Base-by-base conservation (phyloP, 92 coral and sea anemone genomes). In the Phenganax marumi region DNA sequence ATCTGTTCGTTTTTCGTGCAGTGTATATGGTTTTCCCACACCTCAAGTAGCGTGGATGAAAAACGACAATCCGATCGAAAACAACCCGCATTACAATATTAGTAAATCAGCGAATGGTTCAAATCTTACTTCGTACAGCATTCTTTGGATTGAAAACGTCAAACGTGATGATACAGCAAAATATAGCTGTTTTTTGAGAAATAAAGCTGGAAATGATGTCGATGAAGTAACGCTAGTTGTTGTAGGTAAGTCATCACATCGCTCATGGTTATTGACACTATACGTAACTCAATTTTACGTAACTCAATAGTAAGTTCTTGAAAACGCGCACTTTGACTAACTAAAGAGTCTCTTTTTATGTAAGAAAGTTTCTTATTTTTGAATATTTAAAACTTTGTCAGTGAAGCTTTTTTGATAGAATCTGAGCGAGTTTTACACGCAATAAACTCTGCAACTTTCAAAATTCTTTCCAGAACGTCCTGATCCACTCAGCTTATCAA, bases 41-140 rank as follows among this genome's bases (percentile, higher is more conserved):
- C 91, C 91, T 12, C 12, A 54, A 12, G 80, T 88, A 50, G 22
- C 63, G 7, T 91, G 94, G 94, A 78, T 16, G 8, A 88, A 91
- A 52, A 74, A 71, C 55, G 86, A 82, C 0, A 9, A 0, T 0
- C 11, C 51, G 13, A 84, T 76, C 12, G 23, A 12, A 49, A 43
- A 19, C 66, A 55, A 65, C n/a, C 16, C 25, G 12, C 83, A 66
- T 21, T 70, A 65, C 3, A 19, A 14, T 8, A 63, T 64, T 39
- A 23, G 66, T 23, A 12, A 60, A 10, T 50, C 61, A 13, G n/a
- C 14, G 49, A 66, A 65, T 65, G 77, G 18, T 22, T 39, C 43
- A 16, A 58, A 71, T 11, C 7, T 84, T 12, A 51, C 48, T 10
- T 58, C 64, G 70, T 51, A 76, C 7, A 84, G 77, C 47, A 3